These are phyloP conservation scores for Gonocerus acuteangulatus DNA, from an alignment of 2,888 invertebrate genomes.

Conservation along the genomic window DNA sequence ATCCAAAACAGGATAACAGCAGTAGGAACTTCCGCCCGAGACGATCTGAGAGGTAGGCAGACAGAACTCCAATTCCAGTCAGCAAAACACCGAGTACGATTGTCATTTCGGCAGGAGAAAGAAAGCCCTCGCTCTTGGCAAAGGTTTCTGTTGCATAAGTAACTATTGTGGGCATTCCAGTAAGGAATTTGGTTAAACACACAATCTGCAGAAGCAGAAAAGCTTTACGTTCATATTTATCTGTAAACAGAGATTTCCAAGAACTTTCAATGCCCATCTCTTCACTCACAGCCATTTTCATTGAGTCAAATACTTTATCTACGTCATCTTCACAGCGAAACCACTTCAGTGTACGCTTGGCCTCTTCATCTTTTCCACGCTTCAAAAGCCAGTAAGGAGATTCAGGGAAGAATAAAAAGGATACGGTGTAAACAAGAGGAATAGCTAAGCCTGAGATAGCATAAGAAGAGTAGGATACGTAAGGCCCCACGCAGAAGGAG, in stretches of 20 bases:
- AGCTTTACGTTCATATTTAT: slow-evolving; percentile 30
- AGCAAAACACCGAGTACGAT: slow-evolving; percentile 22
- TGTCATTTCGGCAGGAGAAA: slow-evolving; percentile 18
- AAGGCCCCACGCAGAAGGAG: slow-evolving; percentile 33
- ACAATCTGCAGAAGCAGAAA: slow-evolving; percentile 24
- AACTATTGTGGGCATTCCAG: slow-evolving; percentile 23
- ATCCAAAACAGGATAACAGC: slow-evolving; percentile 28
- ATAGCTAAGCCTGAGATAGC: neutral
- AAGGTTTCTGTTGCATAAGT: slow-evolving; percentile 31
- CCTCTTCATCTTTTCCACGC: slow-evolving; percentile 17
- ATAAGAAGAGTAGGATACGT: slow-evolving; percentile 42
- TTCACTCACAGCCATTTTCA: slow-evolving; percentile 16
- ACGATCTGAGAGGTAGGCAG: slow-evolving; percentile 26
- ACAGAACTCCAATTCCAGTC: slow-evolving; percentile 20
- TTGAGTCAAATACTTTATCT: slow-evolving; percentile 32
- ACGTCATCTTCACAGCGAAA: slow-evolving; percentile 43
- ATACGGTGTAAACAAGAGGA: slow-evolving; percentile 20
- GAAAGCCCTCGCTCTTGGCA: neutral
- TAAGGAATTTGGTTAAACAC: slow-evolving; percentile 11
- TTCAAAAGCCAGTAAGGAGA: slow-evolving; percentile 32
- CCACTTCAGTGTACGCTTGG: slow-evolving; percentile 21
- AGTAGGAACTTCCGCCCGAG: slow-evolving; percentile 32
- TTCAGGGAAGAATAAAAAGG: slow-evolving; percentile 29
- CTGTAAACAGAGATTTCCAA: slow-evolving; percentile 29
- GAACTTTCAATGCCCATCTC: neutral